Conservation (phyloP, 2,113 vertebrate species). For the Pampusana beccarii region DNA sequence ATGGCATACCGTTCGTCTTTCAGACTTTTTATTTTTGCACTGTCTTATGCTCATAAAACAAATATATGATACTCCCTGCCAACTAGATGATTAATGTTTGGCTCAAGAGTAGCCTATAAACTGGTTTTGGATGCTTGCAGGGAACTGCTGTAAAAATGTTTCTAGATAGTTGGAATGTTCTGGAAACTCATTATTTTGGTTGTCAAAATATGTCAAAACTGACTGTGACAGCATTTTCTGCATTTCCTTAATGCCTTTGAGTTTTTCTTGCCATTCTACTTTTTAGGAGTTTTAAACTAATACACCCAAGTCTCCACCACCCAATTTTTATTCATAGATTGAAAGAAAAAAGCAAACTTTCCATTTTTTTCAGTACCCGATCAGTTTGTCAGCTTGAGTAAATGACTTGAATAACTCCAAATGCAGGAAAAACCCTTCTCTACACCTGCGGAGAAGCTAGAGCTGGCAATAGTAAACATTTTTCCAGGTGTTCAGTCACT, state of each 20-base stretch:
- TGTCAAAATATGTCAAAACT: background rate
- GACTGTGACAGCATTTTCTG: background rate
- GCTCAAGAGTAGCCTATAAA: background rate
- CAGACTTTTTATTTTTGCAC: background rate
- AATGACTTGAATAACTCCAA: background rate
- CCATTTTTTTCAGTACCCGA: background rate
- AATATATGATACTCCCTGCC: background rate
- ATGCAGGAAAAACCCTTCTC: background rate
- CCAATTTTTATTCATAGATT: background rate
- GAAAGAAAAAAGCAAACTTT: background rate
- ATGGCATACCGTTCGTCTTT: background rate
- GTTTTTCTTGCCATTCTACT: background rate
- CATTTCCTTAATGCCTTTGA: background rate
- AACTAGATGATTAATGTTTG: background rate
- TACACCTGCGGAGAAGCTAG: slow-evolving; percentile 45
- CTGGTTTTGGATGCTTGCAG: background rate
- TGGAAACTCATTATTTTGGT: background rate
- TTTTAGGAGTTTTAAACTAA: background rate
- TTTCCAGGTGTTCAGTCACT: slow-evolving; percentile 13
- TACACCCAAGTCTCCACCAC: background rate
- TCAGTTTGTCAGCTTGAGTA: slow-evolving; percentile 4
- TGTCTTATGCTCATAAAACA: background rate
- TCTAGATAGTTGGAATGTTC: background rate
- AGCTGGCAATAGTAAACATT: slow-evolving; percentile 52
- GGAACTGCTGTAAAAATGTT: background rate